Evolutionary conservation across 2,888 invertebrate species (phyloP).

Genomic region (Eupsilia transversa): DNA sequence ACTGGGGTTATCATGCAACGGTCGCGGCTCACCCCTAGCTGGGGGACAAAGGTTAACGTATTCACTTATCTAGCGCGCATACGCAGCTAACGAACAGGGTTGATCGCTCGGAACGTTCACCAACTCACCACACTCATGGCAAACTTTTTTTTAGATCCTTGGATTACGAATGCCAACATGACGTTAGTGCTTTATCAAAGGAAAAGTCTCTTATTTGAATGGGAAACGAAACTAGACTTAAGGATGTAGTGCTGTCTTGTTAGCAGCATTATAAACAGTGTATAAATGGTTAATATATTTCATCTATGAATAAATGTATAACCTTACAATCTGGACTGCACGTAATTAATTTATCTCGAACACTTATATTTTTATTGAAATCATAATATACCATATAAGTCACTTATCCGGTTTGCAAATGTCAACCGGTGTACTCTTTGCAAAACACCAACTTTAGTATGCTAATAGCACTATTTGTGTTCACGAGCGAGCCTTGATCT

Average conservation of each 20-base stretch:
- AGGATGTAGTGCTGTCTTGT: constrained; percentile 10
- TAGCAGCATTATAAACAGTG: not conserved
- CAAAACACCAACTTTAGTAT: constrained; percentile 78
- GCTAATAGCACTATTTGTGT: constrained; percentile 80
- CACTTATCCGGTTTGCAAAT: constrained; percentile 82
- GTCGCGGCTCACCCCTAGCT: constrained; percentile 72
- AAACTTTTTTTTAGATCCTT: constrained; percentile 40
- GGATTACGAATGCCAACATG: constrained; percentile 18
- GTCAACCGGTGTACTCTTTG: constrained; percentile 83
- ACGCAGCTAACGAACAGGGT: constrained; percentile 70
- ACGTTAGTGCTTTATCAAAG: not conserved
- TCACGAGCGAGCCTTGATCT: constrained; percentile 77
- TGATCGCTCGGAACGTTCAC: constrained; percentile 58
- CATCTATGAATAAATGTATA: constrained; percentile 5
- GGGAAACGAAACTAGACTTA: constrained; percentile 1
- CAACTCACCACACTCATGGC: constrained; percentile 6
- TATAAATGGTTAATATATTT: not conserved
- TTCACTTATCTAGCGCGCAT: constrained; percentile 78
- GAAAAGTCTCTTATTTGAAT: constrained; percentile 15
- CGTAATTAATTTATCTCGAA: constrained; percentile 37
- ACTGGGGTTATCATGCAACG: constrained; percentile 78
- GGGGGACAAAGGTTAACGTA: constrained; percentile 84
- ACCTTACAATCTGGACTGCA: constrained; percentile 11
- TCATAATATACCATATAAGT: constrained; percentile 66
- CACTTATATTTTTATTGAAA: constrained; percentile 62